phyloP scores from a whole-genome alignment of 2,113 vertebrate species.

The Pangasianodon gigas region DNA sequence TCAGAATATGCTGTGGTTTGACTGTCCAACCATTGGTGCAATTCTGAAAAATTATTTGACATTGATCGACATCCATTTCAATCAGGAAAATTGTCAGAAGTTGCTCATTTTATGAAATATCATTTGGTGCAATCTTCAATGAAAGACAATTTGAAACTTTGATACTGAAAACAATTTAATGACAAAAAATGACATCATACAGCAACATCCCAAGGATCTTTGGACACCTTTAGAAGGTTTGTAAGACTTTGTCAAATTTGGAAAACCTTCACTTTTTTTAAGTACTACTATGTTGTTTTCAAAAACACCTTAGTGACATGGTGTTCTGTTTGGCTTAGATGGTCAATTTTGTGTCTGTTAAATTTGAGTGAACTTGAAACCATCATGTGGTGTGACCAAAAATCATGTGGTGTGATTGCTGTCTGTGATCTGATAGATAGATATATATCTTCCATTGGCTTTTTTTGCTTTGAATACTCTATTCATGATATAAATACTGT shows the following conservation, averaged over 20 bases:
- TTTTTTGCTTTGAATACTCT: not conserved
- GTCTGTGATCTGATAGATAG: not conserved
- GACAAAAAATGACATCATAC: too few relatives aligned
- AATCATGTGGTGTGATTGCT: not conserved
- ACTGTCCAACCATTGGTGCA: not conserved
- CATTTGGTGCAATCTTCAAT: not conserved
- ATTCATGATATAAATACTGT: not conserved
- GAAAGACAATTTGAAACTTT: not conserved
- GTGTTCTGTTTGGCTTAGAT: too few relatives aligned
- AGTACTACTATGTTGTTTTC: too few relatives aligned
- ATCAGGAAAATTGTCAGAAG: too few relatives aligned
- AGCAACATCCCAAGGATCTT: too few relatives aligned
- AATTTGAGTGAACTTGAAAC: too few relatives aligned
- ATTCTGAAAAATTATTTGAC: not conserved
- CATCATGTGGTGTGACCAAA: too few relatives aligned
- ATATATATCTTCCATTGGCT: not conserved
- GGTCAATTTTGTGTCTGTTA: too few relatives aligned
- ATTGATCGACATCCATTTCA: not conserved
- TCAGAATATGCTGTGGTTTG: not conserved
- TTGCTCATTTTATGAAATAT: not conserved
- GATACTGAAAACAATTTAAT: too few relatives aligned
- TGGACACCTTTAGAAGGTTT: too few relatives aligned
- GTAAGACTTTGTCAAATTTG: too few relatives aligned
- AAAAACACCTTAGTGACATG: not conserved
- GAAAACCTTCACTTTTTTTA: too few relatives aligned